Evolutionary conservation across 2,888 invertebrate species (phyloP), one percentile per base, ranked within the genome.

Genomic region (Drosophila parthenogenetica): DNA sequence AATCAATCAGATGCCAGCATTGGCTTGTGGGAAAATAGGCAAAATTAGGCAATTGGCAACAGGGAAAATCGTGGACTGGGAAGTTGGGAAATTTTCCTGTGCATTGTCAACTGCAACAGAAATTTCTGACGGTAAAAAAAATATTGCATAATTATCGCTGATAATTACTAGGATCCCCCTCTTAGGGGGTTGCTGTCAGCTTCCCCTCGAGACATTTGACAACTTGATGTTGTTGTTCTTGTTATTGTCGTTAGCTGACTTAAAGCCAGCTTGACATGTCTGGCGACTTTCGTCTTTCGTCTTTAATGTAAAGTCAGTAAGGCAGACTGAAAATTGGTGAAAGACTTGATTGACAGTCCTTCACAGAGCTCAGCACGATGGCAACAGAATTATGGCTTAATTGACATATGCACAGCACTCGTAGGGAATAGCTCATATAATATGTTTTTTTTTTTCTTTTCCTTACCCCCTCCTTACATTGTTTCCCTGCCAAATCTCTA

Each of bases 31-130:
- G 75, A 77, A 75, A 75, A 69, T 73, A 62, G 66, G 68, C 80
- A 86, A 89, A 89, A 89, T 87, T 89, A 81, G 87, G 87, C 89
- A 89, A 89, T 85, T 85, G 90, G 79, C 79, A 76, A 82, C 79
- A 81, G 76, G 60, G 46, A 73, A 64, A 53, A 68, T 54, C 35
- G 39, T 54, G 39, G 59, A 69, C 64, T 73, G 67, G 35, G 35
- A 35, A 35, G 13, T 8, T 13, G 35, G 35, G 35, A 35, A 35
- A 13, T 35, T 13, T 13, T 13, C 11, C 3, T 13, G 13, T 35
- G 35, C 35, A 35, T 35, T 35, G 35, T 64, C 53, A 32, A 29
- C 29, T 29, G 29, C 35, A 14, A 64, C 37, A 17, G 37, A 46
- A 58, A 16, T 48, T 22, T 37, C 65, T 37, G 65, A 57, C 53